A percentile compares a stretch with the other conserved stretches of the same genome.
Evolutionary conservation across 2,888 invertebrate genomes (phyloP).

Genomic region (Scaptomyza polygonia): DNA sequence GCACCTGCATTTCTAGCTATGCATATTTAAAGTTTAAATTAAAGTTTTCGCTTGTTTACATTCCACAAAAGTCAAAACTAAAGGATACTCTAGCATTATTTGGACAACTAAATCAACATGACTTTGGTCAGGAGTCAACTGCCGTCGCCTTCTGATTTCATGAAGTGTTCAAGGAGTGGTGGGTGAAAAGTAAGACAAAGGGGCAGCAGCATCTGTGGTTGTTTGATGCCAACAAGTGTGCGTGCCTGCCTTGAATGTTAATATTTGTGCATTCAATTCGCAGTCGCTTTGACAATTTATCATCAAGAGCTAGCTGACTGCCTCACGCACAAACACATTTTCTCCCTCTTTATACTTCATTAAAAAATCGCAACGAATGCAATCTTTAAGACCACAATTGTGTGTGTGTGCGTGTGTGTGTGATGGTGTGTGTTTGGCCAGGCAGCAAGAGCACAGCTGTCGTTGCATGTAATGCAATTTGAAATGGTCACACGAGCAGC

Average conservation of each 20-base stretch:
- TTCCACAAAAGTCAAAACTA: conserved; percentile 21
- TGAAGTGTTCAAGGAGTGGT: conserved; percentile 21
- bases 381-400: conserved; percentile 30
- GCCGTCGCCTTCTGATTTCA: conserved; percentile 12
- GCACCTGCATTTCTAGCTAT: conserved; percentile 10
- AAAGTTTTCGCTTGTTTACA: conserved; percentile 43
- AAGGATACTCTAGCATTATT: conserved; percentile 28
- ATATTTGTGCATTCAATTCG: conserved; percentile 74
- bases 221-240: conserved; percentile 65
- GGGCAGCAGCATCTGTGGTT: conserved; percentile 11
- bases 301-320: conserved; percentile 36
- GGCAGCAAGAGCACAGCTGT: conserved; percentile 10
- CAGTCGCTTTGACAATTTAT: conserved; percentile 57
- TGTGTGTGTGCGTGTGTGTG: conserved; percentile 1
- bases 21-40: conserved; percentile 55
- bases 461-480: conserved; percentile 39
- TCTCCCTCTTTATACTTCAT: neutral
- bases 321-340: neutral
- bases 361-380: conserved; percentile 35
- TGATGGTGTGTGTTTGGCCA: conserved; percentile 2
- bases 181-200: neutral
- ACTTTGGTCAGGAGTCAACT: conserved; percentile 15
- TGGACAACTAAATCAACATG: conserved; percentile 23
- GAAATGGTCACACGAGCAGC: conserved; percentile 41
- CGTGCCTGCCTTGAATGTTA: conserved; percentile 68